These are phyloP conservation scores for Myanophis thanlyinensis DNA, from an alignment of 2,113 vertebrate species.

Conservation along the genomic window DNA sequence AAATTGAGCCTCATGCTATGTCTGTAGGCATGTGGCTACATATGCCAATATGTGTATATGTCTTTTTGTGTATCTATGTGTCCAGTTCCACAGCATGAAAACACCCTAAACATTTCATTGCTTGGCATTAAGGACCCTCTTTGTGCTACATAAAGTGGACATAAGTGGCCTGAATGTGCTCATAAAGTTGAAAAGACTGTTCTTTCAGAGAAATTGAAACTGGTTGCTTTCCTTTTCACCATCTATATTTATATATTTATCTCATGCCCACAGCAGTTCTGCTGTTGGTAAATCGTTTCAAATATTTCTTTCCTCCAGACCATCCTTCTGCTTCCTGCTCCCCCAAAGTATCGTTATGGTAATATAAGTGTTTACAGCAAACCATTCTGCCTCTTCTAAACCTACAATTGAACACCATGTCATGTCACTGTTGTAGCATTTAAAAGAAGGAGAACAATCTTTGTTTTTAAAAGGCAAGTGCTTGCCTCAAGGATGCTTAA, in stretches of 20 bases:
- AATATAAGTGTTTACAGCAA: neutral
- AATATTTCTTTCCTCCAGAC: neutral
- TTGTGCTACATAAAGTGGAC: neutral
- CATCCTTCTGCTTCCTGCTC: neutral
- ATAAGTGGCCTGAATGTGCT: neutral
- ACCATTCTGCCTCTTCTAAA: neutral
- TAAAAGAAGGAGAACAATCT: neutral
- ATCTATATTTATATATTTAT: neutral
- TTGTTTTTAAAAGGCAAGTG: neutral
- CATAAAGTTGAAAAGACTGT: neutral
- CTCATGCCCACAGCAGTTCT: neutral
- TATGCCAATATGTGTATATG: neutral
- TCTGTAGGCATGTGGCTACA: neutral
- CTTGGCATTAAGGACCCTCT: neutral
- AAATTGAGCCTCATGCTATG: neutral
- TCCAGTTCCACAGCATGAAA: neutral
- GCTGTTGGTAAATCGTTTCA: neutral
- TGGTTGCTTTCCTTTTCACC: neutral
- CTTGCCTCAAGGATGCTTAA: neutral
- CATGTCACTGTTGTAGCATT: neutral
- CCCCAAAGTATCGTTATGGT: neutral
- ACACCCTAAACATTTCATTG: neutral
- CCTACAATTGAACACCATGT: neutral
- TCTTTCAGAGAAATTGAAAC: neutral
- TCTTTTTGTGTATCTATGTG: neutral